A percentile compares a stretch with the other conserved stretches of the same genome.
Evolutionary conservation across 2,797 vertebrate genomes (phyloP).

Genomic region (Odontamblyopus rebecca): DNA sequence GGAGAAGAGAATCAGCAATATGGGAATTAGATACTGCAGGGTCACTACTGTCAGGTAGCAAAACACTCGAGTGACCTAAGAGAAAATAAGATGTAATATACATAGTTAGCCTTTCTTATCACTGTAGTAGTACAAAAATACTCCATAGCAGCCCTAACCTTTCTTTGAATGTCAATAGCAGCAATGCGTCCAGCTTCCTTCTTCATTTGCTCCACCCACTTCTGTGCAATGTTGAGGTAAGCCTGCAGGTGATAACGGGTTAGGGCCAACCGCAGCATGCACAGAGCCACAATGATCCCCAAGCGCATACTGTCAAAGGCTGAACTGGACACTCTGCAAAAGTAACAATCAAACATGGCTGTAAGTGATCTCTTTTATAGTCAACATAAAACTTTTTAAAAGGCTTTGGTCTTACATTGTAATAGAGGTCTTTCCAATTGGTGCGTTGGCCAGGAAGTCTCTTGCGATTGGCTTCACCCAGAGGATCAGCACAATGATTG

Average conservation of each 20-base stretch:
- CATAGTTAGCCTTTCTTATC: neutral
- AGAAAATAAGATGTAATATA: neutral
- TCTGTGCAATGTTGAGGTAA: slow-evolving; percentile 88
- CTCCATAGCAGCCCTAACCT: slow-evolving; percentile 70
- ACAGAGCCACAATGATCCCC: slow-evolving; percentile 83
- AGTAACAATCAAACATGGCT: neutral
- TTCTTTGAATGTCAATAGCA: slow-evolving; percentile 88
- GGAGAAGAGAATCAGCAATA: slow-evolving; percentile 88
- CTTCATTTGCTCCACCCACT: slow-evolving; percentile 91
- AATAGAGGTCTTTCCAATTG: slow-evolving; percentile 80
- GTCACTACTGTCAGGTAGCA: slow-evolving; percentile 92
- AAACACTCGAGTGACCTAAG: slow-evolving; percentile 90
- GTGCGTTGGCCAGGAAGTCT: slow-evolving; percentile 86
- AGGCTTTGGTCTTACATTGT: slow-evolving; percentile 80
- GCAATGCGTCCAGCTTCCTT: slow-evolving; percentile 89
- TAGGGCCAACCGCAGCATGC: slow-evolving; percentile 80
- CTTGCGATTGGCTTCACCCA: slow-evolving; percentile 92
- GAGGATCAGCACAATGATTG: slow-evolving; percentile 83
- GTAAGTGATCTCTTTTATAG: neutral
- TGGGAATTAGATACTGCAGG: slow-evolving; percentile 90
- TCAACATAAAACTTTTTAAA: neutral
- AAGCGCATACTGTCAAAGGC: slow-evolving; percentile 85
- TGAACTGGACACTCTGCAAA: slow-evolving; percentile 81
- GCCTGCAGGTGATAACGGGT: slow-evolving; percentile 91
- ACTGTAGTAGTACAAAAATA: neutral